phyloP scores from a whole-genome alignment of 2,797 vertebrate species.

The Neosilurus hyrtlii region DNA sequence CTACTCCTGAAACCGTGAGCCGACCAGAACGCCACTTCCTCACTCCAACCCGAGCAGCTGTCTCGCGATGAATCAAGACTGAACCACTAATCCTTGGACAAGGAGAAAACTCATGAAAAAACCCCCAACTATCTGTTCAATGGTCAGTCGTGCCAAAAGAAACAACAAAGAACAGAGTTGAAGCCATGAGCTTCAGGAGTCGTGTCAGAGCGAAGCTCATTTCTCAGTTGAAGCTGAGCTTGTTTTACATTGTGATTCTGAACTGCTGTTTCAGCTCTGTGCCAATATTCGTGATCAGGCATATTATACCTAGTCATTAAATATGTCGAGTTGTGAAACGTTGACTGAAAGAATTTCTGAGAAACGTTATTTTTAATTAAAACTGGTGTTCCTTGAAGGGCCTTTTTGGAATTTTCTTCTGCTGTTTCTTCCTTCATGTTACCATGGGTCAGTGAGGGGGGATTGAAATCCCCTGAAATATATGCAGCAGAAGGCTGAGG shows the following conservation, averaged over 20 bases:
- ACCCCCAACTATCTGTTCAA: background rate
- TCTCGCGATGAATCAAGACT: conserved; percentile 36
- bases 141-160: conserved; percentile 45
- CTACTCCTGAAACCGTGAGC: background rate
- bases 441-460: conserved; percentile 45
- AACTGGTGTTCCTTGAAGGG: conserved; percentile 54
- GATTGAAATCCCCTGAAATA: conserved; percentile 53
- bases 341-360: conserved; percentile 34
- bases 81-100: conserved; percentile 47
- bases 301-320: conserved; percentile 29
- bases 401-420: conserved; percentile 38
- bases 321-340: conserved; percentile 44
- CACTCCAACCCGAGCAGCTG: conserved; percentile 11
- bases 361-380: conserved; percentile 58
- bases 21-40: conserved; percentile 42
- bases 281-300: conserved; percentile 46
- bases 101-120: conserved; percentile 45
- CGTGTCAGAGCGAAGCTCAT: conserved; percentile 22
- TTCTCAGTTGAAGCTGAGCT: conserved; percentile 39
- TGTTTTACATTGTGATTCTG: conserved; percentile 18
- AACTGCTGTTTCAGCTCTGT: conserved; percentile 2
- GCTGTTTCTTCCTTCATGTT: conserved; percentile 23
- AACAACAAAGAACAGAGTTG: conserved; percentile 48
- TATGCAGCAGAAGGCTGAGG: conserved; percentile 49
- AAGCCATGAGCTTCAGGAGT: conserved; percentile 37